Evolutionary conservation across 2,888 invertebrate genomes (phyloP).

Genomic region (Cryptus armator): DNA sequence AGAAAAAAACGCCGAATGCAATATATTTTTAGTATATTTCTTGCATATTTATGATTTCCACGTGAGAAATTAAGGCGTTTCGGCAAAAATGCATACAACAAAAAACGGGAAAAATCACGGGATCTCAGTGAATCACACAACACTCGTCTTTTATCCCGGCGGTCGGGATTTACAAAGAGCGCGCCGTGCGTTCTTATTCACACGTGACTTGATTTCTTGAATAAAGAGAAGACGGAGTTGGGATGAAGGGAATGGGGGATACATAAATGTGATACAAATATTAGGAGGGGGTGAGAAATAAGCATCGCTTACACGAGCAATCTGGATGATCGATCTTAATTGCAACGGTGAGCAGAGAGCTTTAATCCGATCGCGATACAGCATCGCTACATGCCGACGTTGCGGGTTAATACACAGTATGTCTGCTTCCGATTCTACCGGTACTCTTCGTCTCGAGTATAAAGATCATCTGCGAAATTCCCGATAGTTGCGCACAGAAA

Average conservation of each 20-base stretch:
- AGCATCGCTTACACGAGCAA: slow-evolving; percentile 65
- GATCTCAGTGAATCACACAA: too few species aligned
- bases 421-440: slow-evolving; percentile 32
- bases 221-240: too few species aligned
- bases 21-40: too few species aligned
- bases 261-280: slow-evolving; percentile 3
- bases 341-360: slow-evolving; percentile 60
- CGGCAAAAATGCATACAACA: too few species aligned
- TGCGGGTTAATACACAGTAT: neutral
- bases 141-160: too few species aligned
- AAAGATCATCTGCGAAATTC: slow-evolving; percentile 70
- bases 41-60: too few species aligned
- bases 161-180: too few species aligned
- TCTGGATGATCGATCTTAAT: slow-evolving; percentile 75
- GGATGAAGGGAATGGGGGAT: slow-evolving; percentile 25
- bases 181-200: too few species aligned
- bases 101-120: too few species aligned
- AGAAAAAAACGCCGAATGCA: too few species aligned
- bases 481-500: slow-evolving; percentile 51
- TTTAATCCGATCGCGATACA: slow-evolving; percentile 53
- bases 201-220: too few species aligned
- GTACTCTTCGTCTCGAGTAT: slow-evolving; percentile 10
- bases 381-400: neutral
- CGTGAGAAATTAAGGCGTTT: too few species aligned
- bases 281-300: slow-evolving; percentile 1